A percentile compares a stretch with the other conserved stretches of the same genome.
Evolutionary conservation across 2,888 invertebrate genomes (phyloP).

Genomic region (Chrysolina oricalcia): DNA sequence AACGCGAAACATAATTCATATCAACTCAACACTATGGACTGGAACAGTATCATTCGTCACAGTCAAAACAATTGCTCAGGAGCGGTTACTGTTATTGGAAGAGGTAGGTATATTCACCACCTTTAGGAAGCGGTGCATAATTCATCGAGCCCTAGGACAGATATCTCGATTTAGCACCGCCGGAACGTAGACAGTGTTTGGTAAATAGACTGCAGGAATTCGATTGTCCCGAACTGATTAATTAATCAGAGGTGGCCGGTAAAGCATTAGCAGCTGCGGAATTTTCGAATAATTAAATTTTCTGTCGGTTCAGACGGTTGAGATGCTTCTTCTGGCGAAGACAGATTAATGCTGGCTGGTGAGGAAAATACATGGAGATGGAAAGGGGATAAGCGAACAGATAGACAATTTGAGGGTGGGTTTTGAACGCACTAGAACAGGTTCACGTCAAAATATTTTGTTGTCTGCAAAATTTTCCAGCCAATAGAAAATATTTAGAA

Average conservation of each 20-base stretch:
- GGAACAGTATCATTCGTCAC: constrained; percentile 16
- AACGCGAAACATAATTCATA: constrained; percentile 8
- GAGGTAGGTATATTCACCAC: constrained; percentile 10
- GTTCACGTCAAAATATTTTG: no score
- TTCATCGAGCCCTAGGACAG: constrained; percentile 35
- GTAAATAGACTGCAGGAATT: constrained; percentile 69
- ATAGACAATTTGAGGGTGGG: neutral
- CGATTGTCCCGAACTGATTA: constrained; percentile 68
- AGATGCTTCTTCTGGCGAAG: constrained; percentile 44
- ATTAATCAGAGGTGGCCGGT: constrained; percentile 64
- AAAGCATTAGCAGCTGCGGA: constrained; percentile 32
- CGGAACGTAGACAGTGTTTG: constrained; percentile 67
- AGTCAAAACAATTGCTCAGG: constrained; percentile 2
- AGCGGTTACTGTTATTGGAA: constrained; percentile 17
- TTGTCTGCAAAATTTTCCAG: no score
- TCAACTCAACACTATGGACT: neutral
- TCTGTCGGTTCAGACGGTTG: constrained; percentile 57
- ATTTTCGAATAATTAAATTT: constrained; percentile 65
- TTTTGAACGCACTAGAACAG: no score
- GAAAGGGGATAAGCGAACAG: neutral
- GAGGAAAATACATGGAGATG: constrained; percentile 2
- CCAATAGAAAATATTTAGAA: no score
- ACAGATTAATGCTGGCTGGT: neutral
- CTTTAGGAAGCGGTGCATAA: constrained; percentile 32
- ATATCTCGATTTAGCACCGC: constrained; percentile 53